These are phyloP conservation scores for Percopsis transmontana DNA, from an alignment of 2,113 vertebrate genomes.

Conservation along the genomic window DNA sequence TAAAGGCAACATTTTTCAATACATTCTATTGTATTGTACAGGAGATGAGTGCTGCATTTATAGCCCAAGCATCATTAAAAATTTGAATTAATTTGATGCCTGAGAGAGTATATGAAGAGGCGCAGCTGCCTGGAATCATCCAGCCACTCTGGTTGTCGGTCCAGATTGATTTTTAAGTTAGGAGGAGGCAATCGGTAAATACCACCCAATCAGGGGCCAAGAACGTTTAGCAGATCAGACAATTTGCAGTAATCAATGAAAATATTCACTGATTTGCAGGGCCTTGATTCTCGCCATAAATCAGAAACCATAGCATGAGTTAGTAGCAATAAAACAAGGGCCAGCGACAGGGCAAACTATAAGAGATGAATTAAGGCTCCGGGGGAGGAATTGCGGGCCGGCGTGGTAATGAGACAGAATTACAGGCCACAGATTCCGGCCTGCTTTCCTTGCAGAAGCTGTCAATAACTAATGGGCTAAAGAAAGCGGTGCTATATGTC, in stretches of 20 bases:
- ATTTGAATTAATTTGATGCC: constrained; percentile 74
- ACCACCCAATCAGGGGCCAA: constrained; percentile 95
- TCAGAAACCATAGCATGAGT: constrained; percentile 90
- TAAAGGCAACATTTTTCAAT: constrained; percentile 24
- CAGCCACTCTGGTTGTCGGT: constrained; percentile 87
- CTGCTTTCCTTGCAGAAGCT: constrained; percentile 76
- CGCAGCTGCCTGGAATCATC: constrained; percentile 87
- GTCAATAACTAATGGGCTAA: constrained; percentile 81
- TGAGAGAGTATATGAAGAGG: constrained; percentile 85
- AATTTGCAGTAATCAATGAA: constrained; percentile 99
- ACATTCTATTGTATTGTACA: constrained; percentile 18
- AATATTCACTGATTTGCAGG: constrained; percentile 99
- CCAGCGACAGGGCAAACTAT: constrained; percentile 88
- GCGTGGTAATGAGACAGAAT: constrained; percentile 88
- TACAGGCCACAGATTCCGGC: constrained; percentile 76
- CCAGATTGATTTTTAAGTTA: constrained; percentile 99
- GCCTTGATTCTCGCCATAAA: constrained; percentile 89
- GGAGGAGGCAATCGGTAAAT: constrained; percentile 96
- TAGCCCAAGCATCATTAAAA: constrained; percentile 59
- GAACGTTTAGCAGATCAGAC: constrained; percentile 97
- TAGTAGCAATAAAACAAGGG: constrained; percentile 96
- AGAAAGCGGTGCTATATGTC: constrained; percentile 72
- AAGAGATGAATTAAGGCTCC: constrained; percentile 94
- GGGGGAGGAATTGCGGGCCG: constrained; percentile 80
- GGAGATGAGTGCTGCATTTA: constrained; percentile 54